Base-by-base conservation (phyloP, 2,113 vertebrate species). In the Alligator sinensis region DNA sequence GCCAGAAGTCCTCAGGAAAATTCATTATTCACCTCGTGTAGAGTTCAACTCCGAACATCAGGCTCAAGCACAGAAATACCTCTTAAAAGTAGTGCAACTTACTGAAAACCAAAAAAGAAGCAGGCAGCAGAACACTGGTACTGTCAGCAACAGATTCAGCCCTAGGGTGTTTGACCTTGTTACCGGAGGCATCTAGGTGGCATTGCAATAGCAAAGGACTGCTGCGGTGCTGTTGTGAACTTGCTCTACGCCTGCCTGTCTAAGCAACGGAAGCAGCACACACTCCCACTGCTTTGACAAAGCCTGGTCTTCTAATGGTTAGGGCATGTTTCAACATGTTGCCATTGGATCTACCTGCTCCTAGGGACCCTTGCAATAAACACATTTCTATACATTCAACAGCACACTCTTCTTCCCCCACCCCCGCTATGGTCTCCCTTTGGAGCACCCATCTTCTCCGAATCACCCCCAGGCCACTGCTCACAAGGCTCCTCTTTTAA, bases 271-370 rank as follows among this genome's bases (percentile, higher is more conserved):
- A 34, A 19, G 30, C 68, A 22, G 68, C 18, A 80, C 21, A 1
- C n/a, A 34, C n/a, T 59, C 75, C 68, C 58, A 30, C 12, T 19
- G 7, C 78, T 3, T 85, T 77, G 21, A 28, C 72, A 1, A 0
- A 21, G 12, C 15, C 0, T 0, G n/a, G 80, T 21, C 55, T 5
- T 24, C 57, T 0, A 0, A 72, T 57, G 10, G 2, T 5, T 3
- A 55, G 38, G 55, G 34, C 66, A 11, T 28, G 61, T 77, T 82
- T 75, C 64, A 79, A 54, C 77, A 78, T 0, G 3, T 5, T 5
- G 0, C 38, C 9, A 4, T 4, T 38, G 34, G 72, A 34, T 5
- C 70, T 12, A 70, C 54, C 2, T 25, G 59, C 87, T 12, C 64
- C 27, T 19, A 86, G 60, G 3, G 27, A 61, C 77, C 55, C 62